Conservation (phyloP, 2,888 invertebrate genomes). For the Synanthedon vespiformis region DNA sequence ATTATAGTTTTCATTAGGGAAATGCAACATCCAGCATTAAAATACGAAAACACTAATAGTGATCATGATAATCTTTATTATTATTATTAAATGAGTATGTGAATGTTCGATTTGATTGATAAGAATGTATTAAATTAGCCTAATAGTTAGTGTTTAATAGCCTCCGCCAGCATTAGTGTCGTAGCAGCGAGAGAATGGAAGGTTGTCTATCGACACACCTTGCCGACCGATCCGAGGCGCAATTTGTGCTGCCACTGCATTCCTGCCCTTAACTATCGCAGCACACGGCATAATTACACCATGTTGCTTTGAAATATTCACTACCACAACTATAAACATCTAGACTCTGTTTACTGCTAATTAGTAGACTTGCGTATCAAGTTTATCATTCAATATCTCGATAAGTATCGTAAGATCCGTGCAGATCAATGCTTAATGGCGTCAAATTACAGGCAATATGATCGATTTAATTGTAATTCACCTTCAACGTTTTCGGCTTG, state of each 20-base stretch:
- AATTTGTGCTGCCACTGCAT: constrained; percentile 43
- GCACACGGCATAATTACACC: constrained; percentile 33
- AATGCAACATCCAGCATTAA: too few species aligned
- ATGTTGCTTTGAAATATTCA: constrained; percentile 2
- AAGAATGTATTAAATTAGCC: background rate
- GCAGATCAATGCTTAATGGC: background rate
- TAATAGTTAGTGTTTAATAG: constrained; percentile 40
- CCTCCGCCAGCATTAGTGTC: constrained; percentile 49
- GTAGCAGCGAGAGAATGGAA: constrained; percentile 52
- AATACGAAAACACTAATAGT: too few species aligned
- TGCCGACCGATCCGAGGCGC: constrained; percentile 31
- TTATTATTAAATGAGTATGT: too few species aligned
- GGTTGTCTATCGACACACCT: constrained; percentile 57
- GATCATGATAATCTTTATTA: too few species aligned
- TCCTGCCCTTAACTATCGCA: constrained; percentile 40
- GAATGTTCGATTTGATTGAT: background rate
- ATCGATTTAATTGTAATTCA: background rate
- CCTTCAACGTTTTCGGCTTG: background rate
- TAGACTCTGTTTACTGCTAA: background rate
- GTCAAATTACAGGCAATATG: background rate
- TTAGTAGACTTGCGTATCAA: background rate
- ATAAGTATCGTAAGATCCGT: background rate
- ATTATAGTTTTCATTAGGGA: too few species aligned
- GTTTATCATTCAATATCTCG: background rate
- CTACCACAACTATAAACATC: background rate